These are phyloP conservation scores for Aspiorhynchus laticeps DNA, from an alignment of 2,113 vertebrate genomes.

Conservation along the genomic window DNA sequence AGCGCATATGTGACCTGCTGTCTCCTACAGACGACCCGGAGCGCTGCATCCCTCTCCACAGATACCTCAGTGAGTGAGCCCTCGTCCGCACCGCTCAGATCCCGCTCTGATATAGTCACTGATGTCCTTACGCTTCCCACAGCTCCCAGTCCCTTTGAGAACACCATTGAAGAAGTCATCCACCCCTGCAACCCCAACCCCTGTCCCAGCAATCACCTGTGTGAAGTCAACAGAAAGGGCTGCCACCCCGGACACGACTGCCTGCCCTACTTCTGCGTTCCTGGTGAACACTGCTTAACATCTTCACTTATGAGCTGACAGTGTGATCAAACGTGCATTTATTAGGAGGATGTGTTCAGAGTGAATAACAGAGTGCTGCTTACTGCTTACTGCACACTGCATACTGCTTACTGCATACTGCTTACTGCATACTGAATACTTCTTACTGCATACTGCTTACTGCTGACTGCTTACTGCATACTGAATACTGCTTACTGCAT, in stretches of 20 bases:
- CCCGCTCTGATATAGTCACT: not conserved
- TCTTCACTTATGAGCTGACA: not conserved
- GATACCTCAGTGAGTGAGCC: conserved; percentile 89
- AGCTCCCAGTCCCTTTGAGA: conserved; percentile 89
- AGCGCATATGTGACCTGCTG: conserved; percentile 93
- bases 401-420: too few species aligned
- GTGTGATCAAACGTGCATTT: not conserved
- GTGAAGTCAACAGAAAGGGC: conserved; percentile 94
- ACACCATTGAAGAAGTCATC: conserved; percentile 87
- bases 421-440: too few species aligned
- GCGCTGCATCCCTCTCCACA: conserved; percentile 91
- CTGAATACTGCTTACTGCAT: too few species aligned
- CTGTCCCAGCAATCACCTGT: conserved; percentile 89
- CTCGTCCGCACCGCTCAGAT: not conserved
- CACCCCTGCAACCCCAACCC: conserved; percentile 98
- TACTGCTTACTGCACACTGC: too few species aligned
- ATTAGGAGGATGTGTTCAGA: not conserved
- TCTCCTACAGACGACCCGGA: conserved; percentile 91
- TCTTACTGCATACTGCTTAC: too few species aligned
- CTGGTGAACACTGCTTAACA: conserved; percentile 74
- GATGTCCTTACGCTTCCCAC: conserved; percentile 35
- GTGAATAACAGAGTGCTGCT: too few species aligned
- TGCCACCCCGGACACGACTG: conserved; percentile 86
- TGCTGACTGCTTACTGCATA: too few species aligned
- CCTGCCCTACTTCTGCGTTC: conserved; percentile 87